Conservation (phyloP, 2,113 vertebrate species). For the Rallus limicola region DNA sequence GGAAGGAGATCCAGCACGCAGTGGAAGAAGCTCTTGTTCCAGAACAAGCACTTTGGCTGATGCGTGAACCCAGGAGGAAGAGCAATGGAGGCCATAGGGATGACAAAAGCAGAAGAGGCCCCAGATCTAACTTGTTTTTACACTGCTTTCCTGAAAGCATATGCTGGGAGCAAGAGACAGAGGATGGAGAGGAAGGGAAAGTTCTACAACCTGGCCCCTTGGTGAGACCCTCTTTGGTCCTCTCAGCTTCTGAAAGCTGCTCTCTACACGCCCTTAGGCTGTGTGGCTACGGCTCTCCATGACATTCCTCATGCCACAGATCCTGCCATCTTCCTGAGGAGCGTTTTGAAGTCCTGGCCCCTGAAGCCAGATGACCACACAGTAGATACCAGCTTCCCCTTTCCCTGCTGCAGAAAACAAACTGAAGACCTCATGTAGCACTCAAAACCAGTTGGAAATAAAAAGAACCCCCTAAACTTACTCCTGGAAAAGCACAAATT, state of each 20-base stretch:
- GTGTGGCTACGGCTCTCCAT: neutral
- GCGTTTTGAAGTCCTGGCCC: accelerated
- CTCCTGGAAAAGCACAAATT: neutral
- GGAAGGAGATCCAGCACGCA: neutral
- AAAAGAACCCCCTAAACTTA: neutral
- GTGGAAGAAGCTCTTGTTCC: neutral
- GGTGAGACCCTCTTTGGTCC: neutral
- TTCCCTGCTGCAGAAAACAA: neutral
- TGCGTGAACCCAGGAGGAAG: neutral
- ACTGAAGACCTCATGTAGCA: accelerated
- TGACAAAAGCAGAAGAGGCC: neutral
- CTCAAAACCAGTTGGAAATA: neutral
- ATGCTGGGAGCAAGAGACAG: neutral
- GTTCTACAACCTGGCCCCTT: neutral
- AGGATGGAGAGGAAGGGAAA: neutral
- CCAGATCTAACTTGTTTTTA: no score
- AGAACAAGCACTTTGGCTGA: neutral
- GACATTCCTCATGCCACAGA: neutral
- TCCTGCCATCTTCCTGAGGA: neutral
- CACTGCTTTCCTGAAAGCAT: neutral
- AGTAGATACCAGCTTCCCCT: neutral
- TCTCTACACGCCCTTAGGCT: neutral
- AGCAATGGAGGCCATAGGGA: neutral
- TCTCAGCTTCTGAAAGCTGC: neutral
- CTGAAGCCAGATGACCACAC: neutral